Conservation (phyloP, 2,888 invertebrate genomes). For the Tenthredo scrophulariae region DNA sequence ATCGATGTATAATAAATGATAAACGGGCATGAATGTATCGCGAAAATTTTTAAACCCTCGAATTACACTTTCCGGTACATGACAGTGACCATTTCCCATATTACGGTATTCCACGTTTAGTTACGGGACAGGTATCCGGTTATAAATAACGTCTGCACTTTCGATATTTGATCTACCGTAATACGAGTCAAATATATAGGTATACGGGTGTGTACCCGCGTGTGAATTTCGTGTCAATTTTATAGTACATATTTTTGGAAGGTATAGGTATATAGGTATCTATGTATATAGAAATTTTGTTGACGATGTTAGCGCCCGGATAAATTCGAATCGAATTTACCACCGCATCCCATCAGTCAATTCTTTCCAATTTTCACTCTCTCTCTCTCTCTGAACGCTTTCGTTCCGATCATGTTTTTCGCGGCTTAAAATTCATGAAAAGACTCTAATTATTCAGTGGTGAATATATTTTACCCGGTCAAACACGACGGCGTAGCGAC, state of each 20-base stretch:
- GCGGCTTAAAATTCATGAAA: constrained; percentile 21
- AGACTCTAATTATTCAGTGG: constrained; percentile 44
- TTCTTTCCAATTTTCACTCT: neutral
- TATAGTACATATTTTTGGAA: neutral
- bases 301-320: constrained; percentile 20
- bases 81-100: constrained; percentile 23
- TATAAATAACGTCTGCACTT: constrained; percentile 20
- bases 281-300: neutral
- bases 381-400: neutral
- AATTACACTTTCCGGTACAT: neutral
- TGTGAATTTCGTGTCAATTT: neutral
- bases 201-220: neutral
- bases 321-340: constrained; percentile 23
- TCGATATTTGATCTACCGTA: constrained; percentile 28
- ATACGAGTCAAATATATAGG: neutral
- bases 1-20: neutral
- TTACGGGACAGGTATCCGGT: neutral
- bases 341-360: constrained; percentile 7
- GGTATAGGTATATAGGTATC: neutral
- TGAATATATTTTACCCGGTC: constrained; percentile 39
- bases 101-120: neutral
- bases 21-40: neutral
- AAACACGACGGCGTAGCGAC: constrained; percentile 15
- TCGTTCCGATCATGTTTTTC: neutral
- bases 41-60: constrained; percentile 3